These are phyloP conservation scores for Microcebus griseorufus DNA, from an alignment of 2,113 vertebrate species.

Conservation along the genomic window DNA sequence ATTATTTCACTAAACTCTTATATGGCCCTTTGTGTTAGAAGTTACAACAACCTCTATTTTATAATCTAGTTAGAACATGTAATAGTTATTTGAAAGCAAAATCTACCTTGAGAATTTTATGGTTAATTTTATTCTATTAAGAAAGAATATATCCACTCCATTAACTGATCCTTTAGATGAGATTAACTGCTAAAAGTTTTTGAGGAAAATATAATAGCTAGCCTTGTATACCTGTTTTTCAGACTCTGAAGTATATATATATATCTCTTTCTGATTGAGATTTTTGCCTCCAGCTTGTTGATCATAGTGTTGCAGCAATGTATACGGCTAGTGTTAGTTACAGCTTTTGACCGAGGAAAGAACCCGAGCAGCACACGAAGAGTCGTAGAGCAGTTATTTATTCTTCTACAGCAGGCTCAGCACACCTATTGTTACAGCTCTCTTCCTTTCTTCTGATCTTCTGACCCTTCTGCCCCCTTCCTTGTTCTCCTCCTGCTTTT, in stretches of 20 bases:
- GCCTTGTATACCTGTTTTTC: neutral
- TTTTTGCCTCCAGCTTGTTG: neutral
- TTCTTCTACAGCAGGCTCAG: no score
- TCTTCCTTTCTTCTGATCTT: no score
- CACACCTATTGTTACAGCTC: no score
- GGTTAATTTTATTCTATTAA: neutral
- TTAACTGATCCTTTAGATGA: neutral
- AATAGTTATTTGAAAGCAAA: neutral
- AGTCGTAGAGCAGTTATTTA: no score
- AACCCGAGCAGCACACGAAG: no score
- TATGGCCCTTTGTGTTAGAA: neutral
- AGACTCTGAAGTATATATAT: neutral
- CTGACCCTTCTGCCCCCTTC: no score
- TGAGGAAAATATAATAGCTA: neutral
- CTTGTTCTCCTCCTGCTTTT: no score
- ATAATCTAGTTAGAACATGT: neutral
- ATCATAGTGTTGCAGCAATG: no score
- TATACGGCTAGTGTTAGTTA: no score
- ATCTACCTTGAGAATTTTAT: neutral
- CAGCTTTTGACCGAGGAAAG: no score
- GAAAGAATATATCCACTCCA: neutral
- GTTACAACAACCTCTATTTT: neutral
- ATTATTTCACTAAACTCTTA: neutral
- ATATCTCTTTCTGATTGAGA: neutral
- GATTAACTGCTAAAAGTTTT: neutral